phyloP scores from a whole-genome alignment of 2,797 vertebrate genomes.

The Oreonectes daqikongensis region DNA sequence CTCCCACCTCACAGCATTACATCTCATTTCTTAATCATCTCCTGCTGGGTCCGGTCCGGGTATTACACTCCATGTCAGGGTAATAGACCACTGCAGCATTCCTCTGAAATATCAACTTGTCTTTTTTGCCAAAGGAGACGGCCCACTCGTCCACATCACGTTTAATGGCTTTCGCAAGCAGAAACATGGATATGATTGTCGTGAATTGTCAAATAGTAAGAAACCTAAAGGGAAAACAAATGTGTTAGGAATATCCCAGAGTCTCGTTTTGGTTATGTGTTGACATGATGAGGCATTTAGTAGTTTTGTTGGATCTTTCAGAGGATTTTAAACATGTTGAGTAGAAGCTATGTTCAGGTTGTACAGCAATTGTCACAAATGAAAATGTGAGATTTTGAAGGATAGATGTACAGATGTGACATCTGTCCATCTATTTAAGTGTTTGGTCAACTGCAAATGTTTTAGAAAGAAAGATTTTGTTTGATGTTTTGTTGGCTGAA shows the following conservation, averaged over 20 bases:
- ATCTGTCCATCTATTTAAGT: too few relatives aligned
- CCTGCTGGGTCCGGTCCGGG: constrained; percentile 26
- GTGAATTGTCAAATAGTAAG: constrained; percentile 1
- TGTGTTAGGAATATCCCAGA: too few relatives aligned
- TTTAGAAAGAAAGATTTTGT: too few relatives aligned
- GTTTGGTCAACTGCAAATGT: too few relatives aligned
- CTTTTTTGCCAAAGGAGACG: constrained; percentile 52
- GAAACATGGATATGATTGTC: constrained; percentile 13
- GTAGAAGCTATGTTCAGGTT: neutral
- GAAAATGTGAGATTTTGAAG: neutral
- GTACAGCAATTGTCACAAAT: neutral
- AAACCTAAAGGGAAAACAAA: neutral
- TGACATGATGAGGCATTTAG: neutral
- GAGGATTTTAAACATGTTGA: neutral
- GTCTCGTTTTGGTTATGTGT: neutral
- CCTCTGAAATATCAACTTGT: constrained; percentile 55
- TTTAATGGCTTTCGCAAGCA: constrained; percentile 23
- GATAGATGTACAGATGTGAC: too few relatives aligned
- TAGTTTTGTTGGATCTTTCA: neutral
- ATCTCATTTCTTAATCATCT: constrained; percentile 48
- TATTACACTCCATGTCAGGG: constrained; percentile 44
- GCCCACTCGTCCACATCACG: constrained; percentile 10
- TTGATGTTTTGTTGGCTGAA: too few relatives aligned
- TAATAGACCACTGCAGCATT: constrained; percentile 52
- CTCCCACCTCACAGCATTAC: constrained; percentile 23